Evolutionary conservation across 2,888 invertebrate genomes (phyloP).

Genomic region (Ophion slaviceki): DNA sequence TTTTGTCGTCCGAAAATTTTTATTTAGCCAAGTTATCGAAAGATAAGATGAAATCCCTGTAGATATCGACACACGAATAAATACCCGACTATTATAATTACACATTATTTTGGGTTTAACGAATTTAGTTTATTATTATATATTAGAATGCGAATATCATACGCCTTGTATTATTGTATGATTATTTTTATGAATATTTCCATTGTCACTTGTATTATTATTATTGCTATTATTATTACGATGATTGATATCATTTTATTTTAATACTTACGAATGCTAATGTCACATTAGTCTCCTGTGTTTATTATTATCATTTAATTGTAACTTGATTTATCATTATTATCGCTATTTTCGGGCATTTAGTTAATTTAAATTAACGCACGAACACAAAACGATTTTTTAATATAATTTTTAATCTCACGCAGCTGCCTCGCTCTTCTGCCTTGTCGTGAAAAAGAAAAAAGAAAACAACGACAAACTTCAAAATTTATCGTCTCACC

Average conservation of each 20-base stretch:
- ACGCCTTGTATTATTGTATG: slow-evolving; percentile 58
- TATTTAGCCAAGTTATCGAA: slow-evolving; percentile 16
- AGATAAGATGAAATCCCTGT: slow-evolving; percentile 54
- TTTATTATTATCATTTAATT: slow-evolving; percentile 59
- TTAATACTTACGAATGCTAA: slow-evolving; percentile 59
- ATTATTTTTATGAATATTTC: slow-evolving; percentile 66
- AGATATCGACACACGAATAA: slow-evolving; percentile 63
- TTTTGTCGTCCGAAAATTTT: slow-evolving; percentile 25
- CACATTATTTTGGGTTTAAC: slow-evolving; percentile 68
- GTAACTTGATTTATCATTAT: slow-evolving; percentile 53
- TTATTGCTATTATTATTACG: slow-evolving; percentile 70
- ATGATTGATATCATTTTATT: slow-evolving; percentile 68
- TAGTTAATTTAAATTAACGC: slow-evolving; percentile 61
- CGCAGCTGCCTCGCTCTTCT: slow-evolving; percentile 63
- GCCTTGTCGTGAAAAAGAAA: slow-evolving; percentile 35
- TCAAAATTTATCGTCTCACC: slow-evolving; percentile 29
- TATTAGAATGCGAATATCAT: slow-evolving; percentile 52
- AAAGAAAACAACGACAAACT: slow-evolving; percentile 36
- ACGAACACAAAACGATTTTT: slow-evolving; percentile 55
- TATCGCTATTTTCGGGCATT: slow-evolving; percentile 53
- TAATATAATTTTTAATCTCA: slow-evolving; percentile 61
- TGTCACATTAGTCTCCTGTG: slow-evolving; percentile 57
- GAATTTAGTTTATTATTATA: slow-evolving; percentile 55
- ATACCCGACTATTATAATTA: slow-evolving; percentile 59
- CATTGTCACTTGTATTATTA: slow-evolving; percentile 71